Base-by-base conservation (phyloP, 30 jellyfish, hydroid and myxozoan genomes). In the Turritopsis dohrnii region DNA sequence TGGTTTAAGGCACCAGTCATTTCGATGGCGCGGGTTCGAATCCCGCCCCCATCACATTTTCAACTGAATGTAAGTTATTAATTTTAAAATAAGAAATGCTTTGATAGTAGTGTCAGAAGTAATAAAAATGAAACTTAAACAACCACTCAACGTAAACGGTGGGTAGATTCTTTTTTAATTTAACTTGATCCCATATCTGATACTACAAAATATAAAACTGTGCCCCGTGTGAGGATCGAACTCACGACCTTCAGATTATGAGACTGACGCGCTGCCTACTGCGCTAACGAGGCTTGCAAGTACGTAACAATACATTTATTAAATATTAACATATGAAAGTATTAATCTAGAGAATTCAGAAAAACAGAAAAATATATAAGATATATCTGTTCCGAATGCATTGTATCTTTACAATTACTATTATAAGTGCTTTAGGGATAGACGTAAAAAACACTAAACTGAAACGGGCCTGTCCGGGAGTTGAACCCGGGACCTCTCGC, bases 1-100 rank as follows among this genome's bases (percentile, higher is more conserved):
- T 69, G 77, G 77, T 69, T 69, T 69, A 69, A 69, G 77, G 77
- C 77, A 69, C 77, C 77, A 69, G 77, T 69, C 77, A 69, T 69
- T 69, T 69, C 77, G 77, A 69, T 69, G 77, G 77, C 77, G 77
- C 77, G 77, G 77, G 77, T 69, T 69, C 77, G 77, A 69, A 69
- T 69, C 77, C 77, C 77, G 77, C 77, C 77, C 77, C 77, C 77
- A 69, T 69, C 77, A 69, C 13, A 69, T 69, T 8, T 69, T 69
- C 13, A 41, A 41, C 13, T 41, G 60, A 41, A n/a, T n/a, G n/a
- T n/a, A n/a, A n/a, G n/a, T n/a, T n/a, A n/a, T n/a, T n/a, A n/a
- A n/a, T n/a, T n/a, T n/a, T n/a, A n/a, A n/a, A n/a, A n/a, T n/a
- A n/a, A n/a, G n/a, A n/a, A n/a, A n/a, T n/a, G n/a, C n/a, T n/a